These are phyloP conservation scores for Gasterosteus nipponicus DNA, from an alignment of 2,113 vertebrate species.

Conservation along the genomic window DNA sequence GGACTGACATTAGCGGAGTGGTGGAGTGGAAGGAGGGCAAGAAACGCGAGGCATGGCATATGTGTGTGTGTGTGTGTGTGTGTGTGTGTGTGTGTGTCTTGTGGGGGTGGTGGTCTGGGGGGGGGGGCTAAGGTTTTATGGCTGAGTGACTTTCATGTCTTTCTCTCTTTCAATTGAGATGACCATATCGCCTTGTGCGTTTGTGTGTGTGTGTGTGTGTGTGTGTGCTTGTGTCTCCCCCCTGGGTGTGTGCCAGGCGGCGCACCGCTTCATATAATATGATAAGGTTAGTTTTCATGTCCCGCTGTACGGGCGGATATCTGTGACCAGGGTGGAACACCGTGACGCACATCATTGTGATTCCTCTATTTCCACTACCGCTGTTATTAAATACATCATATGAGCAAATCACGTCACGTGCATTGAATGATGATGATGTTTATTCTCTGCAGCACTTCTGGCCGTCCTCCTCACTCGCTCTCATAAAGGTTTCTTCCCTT, in stretches of 20 bases:
- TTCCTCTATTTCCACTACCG: too few relatives aligned
- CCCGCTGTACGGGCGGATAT: not conserved
- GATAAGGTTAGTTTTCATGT: not conserved
- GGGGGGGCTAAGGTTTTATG: constrained; percentile 13
- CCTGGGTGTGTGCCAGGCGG: not conserved
- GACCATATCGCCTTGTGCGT: constrained; percentile 28
- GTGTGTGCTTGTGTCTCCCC: constrained; percentile 26
- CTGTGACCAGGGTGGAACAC: not conserved
- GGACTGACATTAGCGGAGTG: constrained; percentile 68
- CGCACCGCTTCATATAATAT: not conserved
- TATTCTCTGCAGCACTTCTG: too few relatives aligned
- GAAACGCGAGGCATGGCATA: constrained; percentile 25
- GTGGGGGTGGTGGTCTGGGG: not conserved
- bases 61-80: constrained; percentile 26
- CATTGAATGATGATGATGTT: too few relatives aligned
- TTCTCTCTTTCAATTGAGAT: constrained; percentile 38
- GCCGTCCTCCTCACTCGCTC: not conserved
- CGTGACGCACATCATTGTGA: not conserved
- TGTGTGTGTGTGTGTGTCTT: constrained; percentile 15
- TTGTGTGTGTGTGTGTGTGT: constrained; percentile 25
- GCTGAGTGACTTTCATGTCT: constrained; percentile 51
- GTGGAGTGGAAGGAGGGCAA: constrained; percentile 71
- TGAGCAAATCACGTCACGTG: too few relatives aligned
- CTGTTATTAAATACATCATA: too few relatives aligned
- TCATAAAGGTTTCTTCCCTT: too few relatives aligned